phyloP scores from a whole-genome alignment of 2,888 invertebrate genomes.

The Tuberolachnus salignus region DNA sequence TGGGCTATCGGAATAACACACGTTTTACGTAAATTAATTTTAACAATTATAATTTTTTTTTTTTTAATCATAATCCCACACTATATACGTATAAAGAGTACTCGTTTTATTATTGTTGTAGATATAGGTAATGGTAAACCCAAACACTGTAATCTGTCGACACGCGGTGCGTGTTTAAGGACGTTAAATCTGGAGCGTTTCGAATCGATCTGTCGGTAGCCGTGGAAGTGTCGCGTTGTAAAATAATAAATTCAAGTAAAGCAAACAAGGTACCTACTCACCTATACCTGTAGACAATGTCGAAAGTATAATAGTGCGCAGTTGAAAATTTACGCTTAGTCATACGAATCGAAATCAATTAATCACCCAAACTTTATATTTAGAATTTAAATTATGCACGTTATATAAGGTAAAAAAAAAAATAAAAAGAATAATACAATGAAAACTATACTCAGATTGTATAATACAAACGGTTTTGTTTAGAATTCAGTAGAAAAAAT shows the following conservation, averaged over 20 bases:
- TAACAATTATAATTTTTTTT: slow-evolving; percentile 12
- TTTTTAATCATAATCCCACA: background rate
- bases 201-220: slow-evolving; percentile 10
- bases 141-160: background rate
- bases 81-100: background rate
- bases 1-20: too few relatives aligned
- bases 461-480: too few relatives aligned
- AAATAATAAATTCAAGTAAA: background rate
- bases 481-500: too few relatives aligned
- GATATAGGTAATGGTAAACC: background rate
- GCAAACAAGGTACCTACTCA: slow-evolving; percentile 1
- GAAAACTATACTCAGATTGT: too few relatives aligned
- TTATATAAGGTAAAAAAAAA: too few relatives aligned
- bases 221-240: background rate
- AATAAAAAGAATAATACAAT: too few relatives aligned
- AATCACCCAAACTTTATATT: background rate
- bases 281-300: background rate
- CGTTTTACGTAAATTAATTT: slow-evolving; percentile 27
- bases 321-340: slow-evolving; percentile 15
- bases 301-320: background rate
- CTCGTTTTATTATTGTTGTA: background rate
- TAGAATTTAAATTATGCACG: too few relatives aligned
- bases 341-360: slow-evolving; percentile 18
- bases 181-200: slow-evolving; percentile 33
- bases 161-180: slow-evolving; percentile 6